Base-by-base conservation (phyloP, 2,888 invertebrate genomes). In the Acronicta leporina region DNA sequence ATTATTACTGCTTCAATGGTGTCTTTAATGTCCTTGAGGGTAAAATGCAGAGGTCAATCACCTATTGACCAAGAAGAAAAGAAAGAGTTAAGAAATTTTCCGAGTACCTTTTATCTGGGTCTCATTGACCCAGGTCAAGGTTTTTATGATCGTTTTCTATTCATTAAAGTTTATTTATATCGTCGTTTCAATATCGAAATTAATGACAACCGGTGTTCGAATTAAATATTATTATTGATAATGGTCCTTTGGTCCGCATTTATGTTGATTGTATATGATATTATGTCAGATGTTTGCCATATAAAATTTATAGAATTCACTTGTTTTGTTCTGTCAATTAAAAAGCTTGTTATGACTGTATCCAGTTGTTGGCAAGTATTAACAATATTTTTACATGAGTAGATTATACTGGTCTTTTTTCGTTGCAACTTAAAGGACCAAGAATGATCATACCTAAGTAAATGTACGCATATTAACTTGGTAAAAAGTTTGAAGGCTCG, bases 241-340 rank as follows among this genome's bases (percentile, higher is more conserved):
- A 30, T 33, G 59, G 20, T 48, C 42, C 42, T 59, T 48, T 43
- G 14, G 33, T 53, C 6, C 52, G 16, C 20, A 20, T 25, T 25
- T 40, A 16, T 45, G 27, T n/a, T 20, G 20, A 9, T 33, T 52
- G 2, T 40, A 40, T 13, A 20, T 8, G 9, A 14, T 35, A 48
- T 44, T 47, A 53, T 14, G 10, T 50, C 33, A 57, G n/a, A 46
- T 45, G n/a, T 49, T 27, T 25, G 0, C 20, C 9, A 20, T 48
- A 43, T 47, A 51, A 41, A 38, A 47, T 58, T 38, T 44, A 61
- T 50, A 50, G 58, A 61, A 74, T 16, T 49, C 46, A 42, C 35
- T 49, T 38, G 33, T 41, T 52, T 35, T 63, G 16, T 38, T 5
- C 57, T 66, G 67, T 67, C 67, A 75, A 75, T 75, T 73, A 66